Evolutionary conservation across 2,888 invertebrate species (phyloP).

Genomic region (Calliphora vomitoria): DNA sequence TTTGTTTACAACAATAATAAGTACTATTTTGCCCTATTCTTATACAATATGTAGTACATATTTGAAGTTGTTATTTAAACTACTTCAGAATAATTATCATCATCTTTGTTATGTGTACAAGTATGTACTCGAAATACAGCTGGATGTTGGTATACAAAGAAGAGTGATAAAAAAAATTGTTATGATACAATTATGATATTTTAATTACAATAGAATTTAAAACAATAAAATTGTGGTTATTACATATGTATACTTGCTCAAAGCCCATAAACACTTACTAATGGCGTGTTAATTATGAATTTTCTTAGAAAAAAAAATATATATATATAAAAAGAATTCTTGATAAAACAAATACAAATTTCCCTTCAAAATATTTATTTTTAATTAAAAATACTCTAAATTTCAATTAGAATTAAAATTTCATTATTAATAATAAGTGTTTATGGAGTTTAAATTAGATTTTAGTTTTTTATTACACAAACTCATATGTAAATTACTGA

Average conservation of each 20-base stretch:
- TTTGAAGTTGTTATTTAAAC: conserved; percentile 63
- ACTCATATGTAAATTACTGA: too few species aligned
- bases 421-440: too few species aligned
- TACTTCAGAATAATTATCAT: conserved; percentile 63
- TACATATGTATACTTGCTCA: conserved; percentile 15
- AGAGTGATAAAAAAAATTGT: conserved; percentile 40
- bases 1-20: conserved; percentile 46
- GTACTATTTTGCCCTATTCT: conserved; percentile 48
- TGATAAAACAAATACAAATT: too few species aligned
- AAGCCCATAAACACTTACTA: conserved; percentile 7
- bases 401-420: too few species aligned
- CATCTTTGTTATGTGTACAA: conserved; percentile 32
- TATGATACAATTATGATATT: conserved; percentile 57
- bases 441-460: too few species aligned
- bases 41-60: conserved; percentile 13
- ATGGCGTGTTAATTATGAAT: conserved; percentile 46
- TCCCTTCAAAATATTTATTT: too few species aligned
- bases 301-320: background rate
- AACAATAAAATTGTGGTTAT: conserved; percentile 28
- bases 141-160: conserved; percentile 3
- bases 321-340: background rate
- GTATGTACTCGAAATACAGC: conserved; percentile 30
- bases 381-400: too few species aligned
- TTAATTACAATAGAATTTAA: conserved; percentile 49
- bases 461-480: too few species aligned